Percentiles rank a stretch among this genome's conserved stretches.
phyloP scores from a whole-genome alignment of 2,113 vertebrate species.

The Nothoprocta pentlandii region DNA sequence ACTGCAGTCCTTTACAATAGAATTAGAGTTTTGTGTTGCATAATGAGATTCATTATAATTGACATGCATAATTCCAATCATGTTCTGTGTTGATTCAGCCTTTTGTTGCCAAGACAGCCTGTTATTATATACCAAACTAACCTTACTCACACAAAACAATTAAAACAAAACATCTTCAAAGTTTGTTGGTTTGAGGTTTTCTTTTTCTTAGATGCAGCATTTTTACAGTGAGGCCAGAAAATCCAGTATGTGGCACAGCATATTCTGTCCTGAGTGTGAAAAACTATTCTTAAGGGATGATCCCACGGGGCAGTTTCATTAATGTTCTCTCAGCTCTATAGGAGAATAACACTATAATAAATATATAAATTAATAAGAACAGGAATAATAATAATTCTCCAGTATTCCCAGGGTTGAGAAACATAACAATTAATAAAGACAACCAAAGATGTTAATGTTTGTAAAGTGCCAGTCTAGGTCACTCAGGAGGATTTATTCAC shows the following conservation, averaged over 20 bases:
- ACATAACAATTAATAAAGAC: conserved; percentile 17
- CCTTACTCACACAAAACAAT: conserved; percentile 12
- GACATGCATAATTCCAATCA: conserved; percentile 71
- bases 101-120: conserved; percentile 71
- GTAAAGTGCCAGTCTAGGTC: conserved; percentile 27
- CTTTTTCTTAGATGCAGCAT: background rate
- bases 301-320: background rate
- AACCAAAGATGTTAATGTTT: conserved; percentile 23
- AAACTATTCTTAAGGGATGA: background rate
- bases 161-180: conserved; percentile 46
- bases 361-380: conserved; percentile 52
- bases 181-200: background rate
- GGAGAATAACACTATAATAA: background rate
- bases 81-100: conserved; percentile 54
- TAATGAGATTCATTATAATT: conserved; percentile 75
- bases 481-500: background rate
- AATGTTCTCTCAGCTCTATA: background rate
- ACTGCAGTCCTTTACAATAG: conserved; percentile 57
- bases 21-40: conserved; percentile 52
- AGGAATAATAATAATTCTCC: background rate
- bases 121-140: conserved; percentile 57
- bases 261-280: background rate
- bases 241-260: background rate
- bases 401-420: conserved; percentile 10
- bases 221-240: background rate